Percentiles rank a stretch among this genome's conserved stretches.
phyloP scores from a whole-genome alignment of 1,140 invertebrate genomes.

The Brachionus koreanus region DNA sequence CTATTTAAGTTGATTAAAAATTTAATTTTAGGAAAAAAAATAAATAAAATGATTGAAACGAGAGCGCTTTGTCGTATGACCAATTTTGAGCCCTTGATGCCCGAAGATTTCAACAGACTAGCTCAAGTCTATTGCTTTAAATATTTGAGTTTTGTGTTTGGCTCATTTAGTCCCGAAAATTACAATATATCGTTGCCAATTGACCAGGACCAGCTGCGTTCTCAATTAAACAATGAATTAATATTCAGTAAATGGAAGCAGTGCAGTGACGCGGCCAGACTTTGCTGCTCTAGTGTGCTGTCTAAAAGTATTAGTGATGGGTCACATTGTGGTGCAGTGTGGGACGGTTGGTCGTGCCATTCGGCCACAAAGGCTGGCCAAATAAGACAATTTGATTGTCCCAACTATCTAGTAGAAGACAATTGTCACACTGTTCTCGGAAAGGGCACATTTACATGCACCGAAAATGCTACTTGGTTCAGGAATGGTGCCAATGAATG shows the following conservation, averaged over 20 bases:
- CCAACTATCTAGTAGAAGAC: neutral
- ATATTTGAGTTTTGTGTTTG: neutral
- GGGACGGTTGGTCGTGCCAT: constrained; percentile 42
- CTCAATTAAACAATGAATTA: neutral
- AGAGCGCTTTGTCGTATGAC: neutral
- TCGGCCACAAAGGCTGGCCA: neutral
- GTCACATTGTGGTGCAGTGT: neutral
- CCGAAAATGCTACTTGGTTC: neutral
- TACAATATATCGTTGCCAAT: neutral
- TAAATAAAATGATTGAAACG: neutral
- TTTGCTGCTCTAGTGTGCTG: neutral
- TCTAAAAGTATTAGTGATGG: neutral
- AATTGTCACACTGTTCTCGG: constrained; percentile 15
- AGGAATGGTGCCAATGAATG: neutral
- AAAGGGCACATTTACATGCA: neutral
- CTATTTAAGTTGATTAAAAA: neutral
- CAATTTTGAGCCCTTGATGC: neutral
- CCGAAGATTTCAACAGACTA: neutral
- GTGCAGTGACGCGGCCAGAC: neutral
- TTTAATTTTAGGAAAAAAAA: neutral
- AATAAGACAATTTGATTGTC: neutral
- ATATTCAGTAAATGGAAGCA: constrained; percentile 1
- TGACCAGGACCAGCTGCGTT: neutral
- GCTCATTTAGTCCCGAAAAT: neutral
- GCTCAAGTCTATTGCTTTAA: neutral